phyloP scores from a whole-genome alignment of 2,888 invertebrate species.

The Cartodere bifasciata region DNA sequence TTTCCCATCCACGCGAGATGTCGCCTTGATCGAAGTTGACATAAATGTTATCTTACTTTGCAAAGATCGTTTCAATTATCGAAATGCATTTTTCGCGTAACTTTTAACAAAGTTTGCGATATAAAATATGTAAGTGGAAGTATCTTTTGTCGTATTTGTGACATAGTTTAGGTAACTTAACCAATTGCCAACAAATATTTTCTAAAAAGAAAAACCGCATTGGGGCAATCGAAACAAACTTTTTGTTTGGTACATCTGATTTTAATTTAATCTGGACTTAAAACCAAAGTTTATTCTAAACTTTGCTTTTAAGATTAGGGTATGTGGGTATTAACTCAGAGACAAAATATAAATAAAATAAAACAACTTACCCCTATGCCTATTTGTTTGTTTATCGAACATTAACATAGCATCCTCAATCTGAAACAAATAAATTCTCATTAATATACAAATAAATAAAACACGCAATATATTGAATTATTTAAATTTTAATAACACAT shows the following conservation, averaged over 20 bases:
- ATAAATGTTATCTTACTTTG: constrained; percentile 23
- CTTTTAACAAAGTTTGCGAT: constrained; percentile 9
- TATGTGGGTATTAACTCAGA: constrained; percentile 1
- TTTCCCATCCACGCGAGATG: constrained; percentile 18
- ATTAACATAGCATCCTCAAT: constrained; percentile 99
- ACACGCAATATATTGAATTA: background rate
- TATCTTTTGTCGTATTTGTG: too few species aligned
- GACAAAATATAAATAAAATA: background rate
- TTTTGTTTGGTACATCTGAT: too few species aligned
- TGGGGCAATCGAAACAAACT: too few species aligned
- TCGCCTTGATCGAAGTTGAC: constrained; percentile 20
- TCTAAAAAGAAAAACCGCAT: too few species aligned
- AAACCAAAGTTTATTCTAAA: background rate
- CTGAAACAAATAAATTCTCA: constrained; percentile 52
- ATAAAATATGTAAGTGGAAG: too few species aligned
- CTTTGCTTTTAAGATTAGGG: background rate
- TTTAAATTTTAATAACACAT: too few species aligned
- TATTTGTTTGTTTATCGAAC: constrained; percentile 99
- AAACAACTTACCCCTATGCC: constrained; percentile 85
- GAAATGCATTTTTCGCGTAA: constrained; percentile 23
- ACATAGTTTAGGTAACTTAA: too few species aligned
- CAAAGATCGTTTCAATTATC: constrained; percentile 28
- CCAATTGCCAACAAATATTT: too few species aligned
- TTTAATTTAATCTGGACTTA: too few species aligned
- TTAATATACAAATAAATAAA: constrained; percentile 1